Evolutionary conservation across 2,113 vertebrate genomes (phyloP).

Genomic region (Gallinago undulata): DNA sequence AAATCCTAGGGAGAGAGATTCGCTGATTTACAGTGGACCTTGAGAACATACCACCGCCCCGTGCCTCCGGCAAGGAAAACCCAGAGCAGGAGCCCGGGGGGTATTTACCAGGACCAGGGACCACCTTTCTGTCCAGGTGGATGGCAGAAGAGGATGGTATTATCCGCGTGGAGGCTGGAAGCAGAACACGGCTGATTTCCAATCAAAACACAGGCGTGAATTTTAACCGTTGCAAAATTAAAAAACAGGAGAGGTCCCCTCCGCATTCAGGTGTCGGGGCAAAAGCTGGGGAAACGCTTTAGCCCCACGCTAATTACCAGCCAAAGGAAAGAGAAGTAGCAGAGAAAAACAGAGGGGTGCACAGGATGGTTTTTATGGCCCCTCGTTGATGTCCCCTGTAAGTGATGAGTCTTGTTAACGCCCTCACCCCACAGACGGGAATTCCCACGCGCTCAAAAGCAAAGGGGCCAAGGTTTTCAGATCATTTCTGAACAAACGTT

Average conservation of each 20-base stretch:
- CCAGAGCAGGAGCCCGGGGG: not conserved
- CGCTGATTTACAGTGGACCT: slow-evolving; percentile 36
- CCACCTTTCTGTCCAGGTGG: not conserved
- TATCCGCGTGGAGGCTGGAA: not conserved
- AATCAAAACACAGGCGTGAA: not conserved
- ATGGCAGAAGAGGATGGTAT: fast-evolving
- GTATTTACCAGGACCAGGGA: not conserved
- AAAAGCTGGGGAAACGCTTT: not conserved
- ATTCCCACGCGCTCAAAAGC: not conserved
- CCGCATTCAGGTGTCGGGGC: not conserved
- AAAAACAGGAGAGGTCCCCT: not conserved
- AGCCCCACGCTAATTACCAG: not conserved
- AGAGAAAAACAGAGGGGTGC: not conserved
- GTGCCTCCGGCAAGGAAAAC: not conserved
- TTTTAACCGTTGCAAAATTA: not conserved
- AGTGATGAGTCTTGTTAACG: not conserved
- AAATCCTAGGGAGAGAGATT: slow-evolving; percentile 58
- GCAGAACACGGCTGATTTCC: not conserved
- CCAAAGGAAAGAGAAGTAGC: not conserved
- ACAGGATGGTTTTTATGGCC: not conserved
- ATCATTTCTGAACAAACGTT: not conserved
- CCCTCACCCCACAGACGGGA: not conserved
- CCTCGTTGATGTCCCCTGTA: not conserved
- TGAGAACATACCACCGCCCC: not conserved
- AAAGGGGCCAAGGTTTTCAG: not conserved